Evolutionary conservation across 2,888 invertebrate genomes (phyloP), one percentile per base, ranked within the genome.

Genomic region (Drosophila affinis): DNA sequence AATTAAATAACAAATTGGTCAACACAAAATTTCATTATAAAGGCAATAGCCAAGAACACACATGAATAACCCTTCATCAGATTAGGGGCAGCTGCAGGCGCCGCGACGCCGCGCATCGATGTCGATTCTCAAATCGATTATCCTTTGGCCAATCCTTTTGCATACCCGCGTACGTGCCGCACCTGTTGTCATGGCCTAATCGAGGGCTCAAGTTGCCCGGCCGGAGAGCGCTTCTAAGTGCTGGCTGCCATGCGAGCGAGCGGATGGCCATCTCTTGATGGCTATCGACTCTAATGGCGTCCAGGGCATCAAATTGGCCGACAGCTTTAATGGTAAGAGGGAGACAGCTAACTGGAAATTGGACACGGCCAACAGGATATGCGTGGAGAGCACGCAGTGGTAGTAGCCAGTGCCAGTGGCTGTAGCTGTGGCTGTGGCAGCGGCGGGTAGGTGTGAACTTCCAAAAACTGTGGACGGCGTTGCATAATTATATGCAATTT

Each of bases 401-500:
- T 18, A 18, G 18, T 18, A 18, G 18, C 18, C 63, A 12, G 34
- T 54, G 44, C 4, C 55, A 39, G 59, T 10, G 64, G 48, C 34
- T 1, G 32, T 12, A 12, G 24, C 62, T 9, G 18, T 21, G n/a
- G 29, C 62, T 17, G 46, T 47, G 48, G 9, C 49, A 39, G 59
- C 17, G 48, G 34, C 34, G 48, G 32, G 64, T 72, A 81, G 82
- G 87, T 83, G 82, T 84, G 79, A 87, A 83, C 55, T 65, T 69
- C 45, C 71, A 58, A 67, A 68, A 58, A 68, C 70, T 46, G 57
- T 64, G 56, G 73, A 67, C 54, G 70, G 87, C 80, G 88, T 85
- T 83, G 88, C 87, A 81, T 85, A 85, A 85, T 85, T 85, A 86
- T 77, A 88, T 77, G 86, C 83, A 88, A 85, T 85, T 88, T 84